phyloP scores from a whole-genome alignment of 2,797 vertebrate species.

The Notoglanidium macrostoma region DNA sequence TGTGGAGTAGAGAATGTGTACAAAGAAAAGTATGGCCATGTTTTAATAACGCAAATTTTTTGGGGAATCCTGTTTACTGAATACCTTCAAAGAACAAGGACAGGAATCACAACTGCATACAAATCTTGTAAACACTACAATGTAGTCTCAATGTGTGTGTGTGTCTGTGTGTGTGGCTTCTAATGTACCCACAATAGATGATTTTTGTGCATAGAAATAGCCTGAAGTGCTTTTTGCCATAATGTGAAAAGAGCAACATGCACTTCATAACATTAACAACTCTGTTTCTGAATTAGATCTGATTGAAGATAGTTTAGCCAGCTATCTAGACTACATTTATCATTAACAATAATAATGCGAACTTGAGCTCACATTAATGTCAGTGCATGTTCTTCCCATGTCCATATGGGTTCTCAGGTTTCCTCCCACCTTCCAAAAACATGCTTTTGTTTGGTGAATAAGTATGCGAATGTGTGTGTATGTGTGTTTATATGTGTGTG shows the following conservation, averaged over 20 bases:
- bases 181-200: not conserved
- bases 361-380: not conserved
- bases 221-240: slow-evolving; percentile 1
- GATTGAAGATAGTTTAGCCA: not conserved
- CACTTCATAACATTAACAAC: not conserved
- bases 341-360: not conserved
- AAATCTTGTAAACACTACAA: not conserved
- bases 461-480: not conserved
- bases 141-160: not conserved
- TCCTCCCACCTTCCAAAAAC: not conserved
- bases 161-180: not conserved
- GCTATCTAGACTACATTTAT: not conserved
- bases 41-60: not conserved
- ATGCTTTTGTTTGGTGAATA: not conserved
- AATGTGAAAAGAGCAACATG: slow-evolving; percentile 11
- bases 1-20: not conserved
- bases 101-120: not conserved
- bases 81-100: not conserved
- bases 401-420: not conserved
- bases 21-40: too few species aligned
- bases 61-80: not conserved
- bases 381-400: too few species aligned
- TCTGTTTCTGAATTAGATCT: not conserved
- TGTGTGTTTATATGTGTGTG: not conserved
- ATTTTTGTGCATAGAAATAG: not conserved